phyloP scores from a whole-genome alignment of 2,797 vertebrate species.

The Girardinus metallicus region DNA sequence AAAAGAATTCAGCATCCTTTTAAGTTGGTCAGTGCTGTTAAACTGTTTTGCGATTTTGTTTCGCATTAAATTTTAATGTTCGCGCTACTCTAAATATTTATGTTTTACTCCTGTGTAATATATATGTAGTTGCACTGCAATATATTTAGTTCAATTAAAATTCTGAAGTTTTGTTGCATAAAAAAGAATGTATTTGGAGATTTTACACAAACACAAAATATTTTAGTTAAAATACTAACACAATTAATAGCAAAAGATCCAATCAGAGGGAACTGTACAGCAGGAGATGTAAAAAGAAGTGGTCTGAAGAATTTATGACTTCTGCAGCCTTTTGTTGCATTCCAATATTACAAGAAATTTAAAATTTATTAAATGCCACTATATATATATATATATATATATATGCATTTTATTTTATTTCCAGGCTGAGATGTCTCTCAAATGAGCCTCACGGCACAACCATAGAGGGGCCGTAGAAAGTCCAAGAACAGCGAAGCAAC shows the following conservation, averaged over 20 bases:
- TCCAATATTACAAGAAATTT: neutral
- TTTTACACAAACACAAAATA: neutral
- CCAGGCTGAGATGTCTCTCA: neutral
- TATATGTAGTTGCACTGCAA: neutral
- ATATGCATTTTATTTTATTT: conserved; percentile 13
- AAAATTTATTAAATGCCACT: neutral
- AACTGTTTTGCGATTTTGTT: neutral
- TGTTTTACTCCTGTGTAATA: neutral
- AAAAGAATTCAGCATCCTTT: neutral
- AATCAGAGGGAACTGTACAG: neutral
- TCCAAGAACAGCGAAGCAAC: conserved; percentile 11
- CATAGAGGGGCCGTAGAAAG: neutral
- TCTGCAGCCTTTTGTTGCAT: neutral
- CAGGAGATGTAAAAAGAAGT: neutral
- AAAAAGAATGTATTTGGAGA: neutral
- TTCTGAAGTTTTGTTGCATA: neutral
- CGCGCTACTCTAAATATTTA: neutral
- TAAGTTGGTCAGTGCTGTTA: neutral
- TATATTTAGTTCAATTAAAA: neutral
- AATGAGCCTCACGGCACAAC: conserved; percentile 1
- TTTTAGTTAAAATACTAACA: neutral
- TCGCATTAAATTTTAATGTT: neutral
- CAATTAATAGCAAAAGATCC: neutral
- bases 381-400: too few relatives aligned
- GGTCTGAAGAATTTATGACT: neutral